Percentiles rank a stretch among this genome's conserved stretches.
Evolutionary conservation across 2,797 vertebrate species (phyloP).

Genomic region (Pangasius macronema): DNA sequence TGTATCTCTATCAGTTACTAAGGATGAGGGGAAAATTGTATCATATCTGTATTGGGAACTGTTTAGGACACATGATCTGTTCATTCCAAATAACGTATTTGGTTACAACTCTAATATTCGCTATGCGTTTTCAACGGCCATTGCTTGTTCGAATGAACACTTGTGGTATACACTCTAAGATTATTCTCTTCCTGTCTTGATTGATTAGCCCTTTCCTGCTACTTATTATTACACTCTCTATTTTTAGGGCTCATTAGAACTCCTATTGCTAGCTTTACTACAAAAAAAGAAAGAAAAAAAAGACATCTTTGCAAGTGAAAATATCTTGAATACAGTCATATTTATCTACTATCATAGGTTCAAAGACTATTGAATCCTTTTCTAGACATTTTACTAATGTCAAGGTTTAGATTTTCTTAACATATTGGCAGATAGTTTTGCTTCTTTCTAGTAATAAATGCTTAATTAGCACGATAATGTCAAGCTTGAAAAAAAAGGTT

Average conservation of each 20-base stretch:
- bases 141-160: not conserved
- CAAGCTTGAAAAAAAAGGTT: not conserved
- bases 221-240: not conserved
- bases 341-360: not conserved
- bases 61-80: not conserved
- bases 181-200: not conserved
- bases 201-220: constrained; percentile 1
- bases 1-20: not conserved
- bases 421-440: not conserved
- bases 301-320: not conserved
- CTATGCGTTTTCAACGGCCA: not conserved
- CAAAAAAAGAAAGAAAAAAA: not conserved
- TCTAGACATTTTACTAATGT: not conserved
- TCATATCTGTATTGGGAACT: not conserved
- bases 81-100: not conserved
- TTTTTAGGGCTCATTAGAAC: constrained; percentile 7
- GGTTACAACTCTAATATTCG: not conserved
- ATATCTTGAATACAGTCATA: not conserved
- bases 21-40: not conserved
- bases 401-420: not conserved
- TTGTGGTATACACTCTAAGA: not conserved
- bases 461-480: not conserved
- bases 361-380: not conserved
- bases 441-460: not conserved
- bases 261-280: not conserved